A percentile compares a stretch with the other conserved stretches of the same genome.
phyloP scores from a whole-genome alignment of 2,113 vertebrate genomes.

The Phalacrocorax brasilianus region DNA sequence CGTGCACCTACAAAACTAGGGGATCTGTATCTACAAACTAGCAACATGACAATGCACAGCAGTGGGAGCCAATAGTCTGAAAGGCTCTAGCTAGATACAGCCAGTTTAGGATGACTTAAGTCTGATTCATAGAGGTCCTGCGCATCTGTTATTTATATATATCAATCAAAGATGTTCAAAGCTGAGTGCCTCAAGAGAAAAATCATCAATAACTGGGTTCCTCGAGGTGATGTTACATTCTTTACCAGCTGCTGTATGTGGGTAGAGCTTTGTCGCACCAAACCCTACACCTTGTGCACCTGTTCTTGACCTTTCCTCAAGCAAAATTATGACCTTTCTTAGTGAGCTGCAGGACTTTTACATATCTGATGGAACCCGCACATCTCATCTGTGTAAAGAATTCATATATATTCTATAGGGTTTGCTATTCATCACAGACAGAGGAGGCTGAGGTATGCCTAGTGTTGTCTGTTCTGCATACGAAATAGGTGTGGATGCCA shows the following conservation, averaged over 20 bases:
- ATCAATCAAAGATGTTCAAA: neutral
- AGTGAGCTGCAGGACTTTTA: neutral
- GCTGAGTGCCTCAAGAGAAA: neutral
- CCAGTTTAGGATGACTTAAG: neutral
- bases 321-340: neutral
- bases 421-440: neutral
- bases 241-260: accelerated
- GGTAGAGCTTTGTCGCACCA: neutral
- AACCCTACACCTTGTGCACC: accelerated
- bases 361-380: neutral
- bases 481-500: accelerated
- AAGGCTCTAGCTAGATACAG: neutral
- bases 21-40: neutral
- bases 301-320: neutral
- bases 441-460: neutral
- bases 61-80: neutral
- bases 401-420: accelerated
- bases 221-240: neutral
- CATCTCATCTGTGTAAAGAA: neutral
- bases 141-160: neutral
- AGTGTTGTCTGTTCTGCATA: neutral
- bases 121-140: neutral
- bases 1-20: accelerated
- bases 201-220: neutral
- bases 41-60: accelerated